Conservation (phyloP, 2,113 vertebrate genomes). For the Candoia aspera region DNA sequence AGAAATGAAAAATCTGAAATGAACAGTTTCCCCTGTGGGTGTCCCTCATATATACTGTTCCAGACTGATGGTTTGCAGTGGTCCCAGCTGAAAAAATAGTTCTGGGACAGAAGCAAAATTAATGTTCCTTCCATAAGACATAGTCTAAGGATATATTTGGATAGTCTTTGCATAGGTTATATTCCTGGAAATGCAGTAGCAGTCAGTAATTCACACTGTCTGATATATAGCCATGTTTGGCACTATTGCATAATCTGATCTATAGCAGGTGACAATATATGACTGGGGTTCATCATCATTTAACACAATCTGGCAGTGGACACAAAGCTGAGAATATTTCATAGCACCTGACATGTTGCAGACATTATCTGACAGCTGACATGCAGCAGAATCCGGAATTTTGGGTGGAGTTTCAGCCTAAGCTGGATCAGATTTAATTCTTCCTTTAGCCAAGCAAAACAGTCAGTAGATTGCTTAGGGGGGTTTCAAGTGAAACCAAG, state of each 20-base stretch:
- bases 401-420: background rate
- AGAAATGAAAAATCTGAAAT: too few relatives aligned
- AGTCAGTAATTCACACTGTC: background rate
- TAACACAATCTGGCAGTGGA: background rate
- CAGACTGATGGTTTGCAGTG: too few relatives aligned
- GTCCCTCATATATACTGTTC: too few relatives aligned
- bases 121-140: background rate
- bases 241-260: background rate
- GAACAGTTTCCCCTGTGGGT: too few relatives aligned
- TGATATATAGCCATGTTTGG: background rate
- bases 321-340: background rate
- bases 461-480: background rate
- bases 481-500: too few relatives aligned
- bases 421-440: background rate
- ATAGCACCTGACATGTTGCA: background rate
- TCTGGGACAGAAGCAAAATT: background rate
- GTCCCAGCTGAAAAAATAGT: background rate
- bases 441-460: background rate
- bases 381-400: background rate
- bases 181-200: background rate
- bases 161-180: background rate
- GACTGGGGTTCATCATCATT: background rate
- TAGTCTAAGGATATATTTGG: background rate
- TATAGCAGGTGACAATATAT: background rate
- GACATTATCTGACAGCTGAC: background rate